Evolutionary conservation across 2,888 invertebrate species (phyloP), one percentile per base, ranked within the genome.

Genomic region (Tetramorium bicarinatum): DNA sequence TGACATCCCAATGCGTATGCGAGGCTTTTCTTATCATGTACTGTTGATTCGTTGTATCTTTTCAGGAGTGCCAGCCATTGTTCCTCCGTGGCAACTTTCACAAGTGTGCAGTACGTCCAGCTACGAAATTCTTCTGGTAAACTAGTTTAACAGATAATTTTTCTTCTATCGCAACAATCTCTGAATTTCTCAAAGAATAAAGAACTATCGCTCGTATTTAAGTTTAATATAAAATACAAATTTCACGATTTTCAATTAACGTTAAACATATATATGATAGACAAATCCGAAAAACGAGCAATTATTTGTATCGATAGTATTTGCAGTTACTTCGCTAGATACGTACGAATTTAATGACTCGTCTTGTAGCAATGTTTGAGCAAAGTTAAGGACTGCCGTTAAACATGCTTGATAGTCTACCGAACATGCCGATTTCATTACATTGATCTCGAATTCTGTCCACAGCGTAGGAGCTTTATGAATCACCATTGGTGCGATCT

Each of bases 31-130:
- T 96, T 96, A 91, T 97, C 97, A 0, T 96, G 95, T 0, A 95
- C 93, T 9, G 92, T 11, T 13, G 79, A 44, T 59, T 76, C 92
- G 67, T 95, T 90, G 91, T 96, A 96, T 84, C 95, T 93, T 25
- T 96, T 94, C 92, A 96, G 96, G 29, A 96, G 96, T 91, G 96
- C 97, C 83, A 97, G 95, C 97, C 97, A 97, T 93, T 97, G 97
- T 11, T 95, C 95, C 87, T 96, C 95, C 0, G 96, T 96, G 0
- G 97, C 97, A 89, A 96, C 95, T 52, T 96, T 95, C 54, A 97
- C 95, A 0, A 96, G 96, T 3, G 96, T 96, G 91, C 97, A 97
- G 92, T 97, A 97, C 52, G 97, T 96, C 9, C 96, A 95, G 3
- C 95, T 94, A 85, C 96, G 96, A 41, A 97, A 93, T 93, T 97